Conservation (phyloP, 1,140 invertebrate species). For the Drosophila arawakana region DNA sequence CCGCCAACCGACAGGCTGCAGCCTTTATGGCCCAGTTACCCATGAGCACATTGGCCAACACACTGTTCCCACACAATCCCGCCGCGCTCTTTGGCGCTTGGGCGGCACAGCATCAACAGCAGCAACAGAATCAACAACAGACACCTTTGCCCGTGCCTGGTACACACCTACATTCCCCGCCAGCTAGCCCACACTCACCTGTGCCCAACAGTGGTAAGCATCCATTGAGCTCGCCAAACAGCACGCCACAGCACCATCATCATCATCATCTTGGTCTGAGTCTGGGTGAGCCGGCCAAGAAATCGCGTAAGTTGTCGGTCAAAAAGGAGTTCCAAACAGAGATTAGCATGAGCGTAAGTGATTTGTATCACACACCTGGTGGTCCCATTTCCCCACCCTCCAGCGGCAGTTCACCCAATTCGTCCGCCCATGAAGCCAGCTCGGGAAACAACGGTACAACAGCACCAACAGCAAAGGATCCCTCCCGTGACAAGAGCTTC, state of each 20-base stretch:
- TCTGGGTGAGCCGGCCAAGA: constrained; percentile 80
- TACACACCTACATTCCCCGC: constrained; percentile 79
- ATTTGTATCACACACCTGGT: constrained; percentile 82
- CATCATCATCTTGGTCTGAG: constrained; percentile 28
- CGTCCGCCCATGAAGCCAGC: constrained; percentile 73
- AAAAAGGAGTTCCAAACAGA: constrained; percentile 82
- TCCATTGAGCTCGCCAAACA: constrained; percentile 63
- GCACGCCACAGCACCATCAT: constrained; percentile 62
- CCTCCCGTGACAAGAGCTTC: constrained; percentile 91
- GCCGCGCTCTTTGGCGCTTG: constrained; percentile 86
- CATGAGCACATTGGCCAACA: constrained; percentile 76
- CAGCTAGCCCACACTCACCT: constrained; percentile 77
- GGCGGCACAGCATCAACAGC: constrained; percentile 71
- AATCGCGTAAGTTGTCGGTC: constrained; percentile 81
- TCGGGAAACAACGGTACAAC: constrained; percentile 49
- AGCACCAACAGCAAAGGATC: constrained; percentile 85
- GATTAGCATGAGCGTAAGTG: constrained; percentile 71
- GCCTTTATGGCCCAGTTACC: constrained; percentile 84
- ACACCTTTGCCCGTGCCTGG: constrained; percentile 62
- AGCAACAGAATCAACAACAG: constrained; percentile 74
- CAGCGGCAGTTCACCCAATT: constrained; percentile 85
- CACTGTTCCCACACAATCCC: constrained; percentile 85
- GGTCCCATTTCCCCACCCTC: constrained; percentile 85
- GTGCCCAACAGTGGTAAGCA: constrained; percentile 65
- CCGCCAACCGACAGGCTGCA: constrained; percentile 86